Evolutionary conservation across 2,797 vertebrate species (phyloP).

Genomic region (Leucoraja ocellata): DNA sequence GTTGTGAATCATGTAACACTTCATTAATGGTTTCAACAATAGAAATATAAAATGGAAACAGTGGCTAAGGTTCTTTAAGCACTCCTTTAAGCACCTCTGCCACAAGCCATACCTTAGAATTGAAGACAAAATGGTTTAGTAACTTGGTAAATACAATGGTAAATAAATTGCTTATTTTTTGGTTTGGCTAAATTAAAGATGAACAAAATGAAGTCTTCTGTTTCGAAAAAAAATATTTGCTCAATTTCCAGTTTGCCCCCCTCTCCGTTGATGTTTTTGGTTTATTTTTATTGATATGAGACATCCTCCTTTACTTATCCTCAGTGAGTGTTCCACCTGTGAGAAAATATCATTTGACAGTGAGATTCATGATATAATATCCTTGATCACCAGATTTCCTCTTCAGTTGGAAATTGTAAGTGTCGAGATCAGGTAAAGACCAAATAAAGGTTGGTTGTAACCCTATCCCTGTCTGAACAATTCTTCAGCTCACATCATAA

Average conservation of each 20-base stretch:
- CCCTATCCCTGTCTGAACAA: neutral
- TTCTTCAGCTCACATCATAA: neutral
- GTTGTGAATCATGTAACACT: constrained; percentile 26
- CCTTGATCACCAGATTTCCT: neutral
- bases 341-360: neutral
- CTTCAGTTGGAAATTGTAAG: neutral
- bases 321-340: neutral
- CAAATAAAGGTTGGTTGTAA: neutral
- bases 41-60: constrained; percentile 3
- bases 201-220: neutral
- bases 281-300: neutral
- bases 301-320: neutral
- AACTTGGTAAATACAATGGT: neutral
- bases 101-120: neutral
- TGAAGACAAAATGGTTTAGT: neutral
- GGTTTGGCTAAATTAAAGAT: neutral
- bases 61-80: neutral
- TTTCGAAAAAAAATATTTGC: neutral
- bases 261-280: neutral
- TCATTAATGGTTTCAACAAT: constrained; percentile 14
- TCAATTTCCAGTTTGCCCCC: neutral
- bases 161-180: neutral
- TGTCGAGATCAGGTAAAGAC: neutral
- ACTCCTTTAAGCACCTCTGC: neutral
- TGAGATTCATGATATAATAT: neutral